Evolutionary conservation across 1,140 invertebrate species (phyloP).

Genomic region (Hetaerina americana): DNA sequence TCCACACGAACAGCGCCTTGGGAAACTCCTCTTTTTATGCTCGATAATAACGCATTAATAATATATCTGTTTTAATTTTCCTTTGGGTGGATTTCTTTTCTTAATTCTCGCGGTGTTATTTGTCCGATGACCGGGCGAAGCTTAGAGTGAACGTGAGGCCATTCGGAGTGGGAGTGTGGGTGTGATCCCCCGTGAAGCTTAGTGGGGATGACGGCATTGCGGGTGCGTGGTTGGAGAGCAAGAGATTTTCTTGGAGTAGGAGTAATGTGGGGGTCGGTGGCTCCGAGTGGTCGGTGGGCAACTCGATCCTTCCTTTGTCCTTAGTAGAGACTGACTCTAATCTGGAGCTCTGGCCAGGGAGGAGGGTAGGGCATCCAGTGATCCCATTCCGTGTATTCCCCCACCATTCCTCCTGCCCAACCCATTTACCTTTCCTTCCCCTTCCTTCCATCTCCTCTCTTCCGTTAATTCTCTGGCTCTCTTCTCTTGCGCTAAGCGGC

Average conservation of each 20-base stretch:
- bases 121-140: background rate
- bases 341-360: background rate
- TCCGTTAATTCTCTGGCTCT: background rate
- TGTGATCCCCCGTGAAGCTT: background rate
- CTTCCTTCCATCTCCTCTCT: background rate
- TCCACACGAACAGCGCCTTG: no score
- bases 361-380: background rate
- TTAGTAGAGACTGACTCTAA: background rate
- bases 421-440: background rate
- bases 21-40: no score
- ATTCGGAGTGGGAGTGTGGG: background rate
- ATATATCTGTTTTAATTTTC: no score
- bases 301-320: background rate
- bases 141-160: no score
- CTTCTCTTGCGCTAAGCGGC: background rate
- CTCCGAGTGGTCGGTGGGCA: background rate
- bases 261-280: background rate
- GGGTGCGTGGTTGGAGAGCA: background rate
- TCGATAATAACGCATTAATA: no score
- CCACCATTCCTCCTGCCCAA: background rate
- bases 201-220: background rate
- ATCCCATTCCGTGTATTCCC: background rate
- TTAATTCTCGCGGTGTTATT: background rate
- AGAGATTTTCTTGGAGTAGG: background rate
- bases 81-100: no score